Evolutionary conservation across 2,888 invertebrate genomes (phyloP).

Genomic region (Perizoma affinitatum): DNA sequence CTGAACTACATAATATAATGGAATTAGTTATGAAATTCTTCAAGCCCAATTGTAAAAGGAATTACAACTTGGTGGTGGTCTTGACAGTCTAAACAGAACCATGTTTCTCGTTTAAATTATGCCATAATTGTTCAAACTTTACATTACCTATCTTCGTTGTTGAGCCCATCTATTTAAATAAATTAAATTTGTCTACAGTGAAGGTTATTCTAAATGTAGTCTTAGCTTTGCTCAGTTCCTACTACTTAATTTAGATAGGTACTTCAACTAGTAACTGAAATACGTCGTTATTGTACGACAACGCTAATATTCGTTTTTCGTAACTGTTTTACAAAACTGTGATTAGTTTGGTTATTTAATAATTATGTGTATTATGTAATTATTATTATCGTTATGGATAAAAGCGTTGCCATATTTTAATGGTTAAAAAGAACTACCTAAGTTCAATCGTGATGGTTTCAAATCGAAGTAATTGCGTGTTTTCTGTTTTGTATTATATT

Average conservation of each 20-base stretch:
- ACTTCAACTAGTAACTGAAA: slow-evolving; percentile 21
- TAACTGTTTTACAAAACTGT: slow-evolving; percentile 5
- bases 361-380: slow-evolving; percentile 8
- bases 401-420: slow-evolving; percentile 29
- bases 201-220: slow-evolving; percentile 16
- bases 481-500: slow-evolving; percentile 52
- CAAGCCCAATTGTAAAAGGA: slow-evolving; percentile 9
- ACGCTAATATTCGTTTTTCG: slow-evolving; percentile 10
- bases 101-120: neutral
- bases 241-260: slow-evolving; percentile 40
- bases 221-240: slow-evolving; percentile 43
- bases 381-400: slow-evolving; percentile 10
- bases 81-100: slow-evolving; percentile 6
- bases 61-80: neutral
- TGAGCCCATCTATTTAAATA: neutral
- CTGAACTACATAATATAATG: neutral
- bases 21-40: slow-evolving; percentile 8
- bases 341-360: slow-evolving; percentile 1
- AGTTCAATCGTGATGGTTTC: slow-evolving; percentile 22
- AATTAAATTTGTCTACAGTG: neutral
- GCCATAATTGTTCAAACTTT: neutral
- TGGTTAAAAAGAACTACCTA: slow-evolving; percentile 5
- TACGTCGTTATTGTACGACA: slow-evolving; percentile 15
- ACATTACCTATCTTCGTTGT: neutral
- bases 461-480: slow-evolving; percentile 35